Percentiles rank a stretch among this genome's conserved stretches.
phyloP scores from a whole-genome alignment of 2,113 vertebrate species.

The Carassius carassius region DNA sequence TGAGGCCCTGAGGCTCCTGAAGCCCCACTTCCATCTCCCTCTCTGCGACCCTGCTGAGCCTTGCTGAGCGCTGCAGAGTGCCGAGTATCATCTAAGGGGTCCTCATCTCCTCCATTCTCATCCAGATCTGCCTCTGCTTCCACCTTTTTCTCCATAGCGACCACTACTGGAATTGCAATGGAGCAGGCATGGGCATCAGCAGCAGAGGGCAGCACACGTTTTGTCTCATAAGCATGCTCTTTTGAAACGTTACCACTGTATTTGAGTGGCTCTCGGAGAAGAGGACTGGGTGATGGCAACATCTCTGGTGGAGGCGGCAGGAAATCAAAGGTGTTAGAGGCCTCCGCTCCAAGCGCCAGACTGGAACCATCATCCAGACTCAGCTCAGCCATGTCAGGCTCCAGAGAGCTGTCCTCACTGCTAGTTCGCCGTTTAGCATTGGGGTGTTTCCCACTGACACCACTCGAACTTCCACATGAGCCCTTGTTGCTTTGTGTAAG shows the following conservation, averaged over 20 bases:
- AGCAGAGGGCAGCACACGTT: slow-evolving; percentile 49
- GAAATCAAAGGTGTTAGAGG: slow-evolving; percentile 95
- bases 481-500: slow-evolving; percentile 78
- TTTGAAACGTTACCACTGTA: slow-evolving; percentile 60
- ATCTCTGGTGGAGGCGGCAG: slow-evolving; percentile 83
- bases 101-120: slow-evolving; percentile 62
- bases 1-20: slow-evolving; percentile 25
- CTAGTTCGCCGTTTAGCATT: slow-evolving; percentile 91
- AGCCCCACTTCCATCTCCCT: slow-evolving; percentile 29
- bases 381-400: slow-evolving; percentile 93
- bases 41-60: slow-evolving; percentile 58
- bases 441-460: slow-evolving; percentile 76
- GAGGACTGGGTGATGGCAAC: slow-evolving; percentile 73
- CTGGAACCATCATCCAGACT: slow-evolving; percentile 90
- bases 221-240: slow-evolving; percentile 61
- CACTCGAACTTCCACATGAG: slow-evolving; percentile 58
- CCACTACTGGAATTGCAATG: slow-evolving; percentile 22
- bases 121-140: slow-evolving; percentile 60
- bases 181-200: slow-evolving; percentile 45
- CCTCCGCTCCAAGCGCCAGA: slow-evolving; percentile 93
- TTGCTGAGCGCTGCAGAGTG: slow-evolving; percentile 54
- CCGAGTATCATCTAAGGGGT: slow-evolving; percentile 57
- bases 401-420: slow-evolving; percentile 97
- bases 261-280: slow-evolving; percentile 74
- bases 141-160: slow-evolving; percentile 68